Evolutionary conservation across 2,113 vertebrate genomes (phyloP), one percentile per base, ranked within the genome.

Genomic region (Apus apus): DNA sequence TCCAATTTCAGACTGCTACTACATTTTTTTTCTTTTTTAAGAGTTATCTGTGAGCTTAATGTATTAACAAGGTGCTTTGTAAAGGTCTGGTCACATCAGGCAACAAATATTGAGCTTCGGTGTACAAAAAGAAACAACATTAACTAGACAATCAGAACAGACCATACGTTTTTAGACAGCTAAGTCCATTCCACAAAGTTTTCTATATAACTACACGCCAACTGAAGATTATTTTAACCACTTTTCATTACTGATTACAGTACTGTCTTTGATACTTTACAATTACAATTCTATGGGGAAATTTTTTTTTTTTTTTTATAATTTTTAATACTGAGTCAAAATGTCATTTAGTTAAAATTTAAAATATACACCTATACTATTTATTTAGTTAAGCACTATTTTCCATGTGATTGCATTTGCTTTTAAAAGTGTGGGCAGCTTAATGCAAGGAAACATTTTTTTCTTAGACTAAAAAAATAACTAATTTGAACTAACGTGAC

Each of bases 401-500:
- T 91, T 89, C 38, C 17, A 34, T 40, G 54, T 30, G 4, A 54
- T 93, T 86, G 72, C 51, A 88, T 89, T 96, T 91, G n/a, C 60
- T 97, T 95, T 94, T 75, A 51, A 67, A 89, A 87, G 46, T 23
- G 7, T 56, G 40, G 62, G 79, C 40, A 93, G n/a, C 66, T 94
- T 81, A 34, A 51, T 78, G 48, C 27, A 85, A 93, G 20, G 29
- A 77, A 32, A 85, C 23, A 87, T 32, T 15, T 75, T 80, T 94
- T 43, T 46, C 17, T 94, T 83, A 34, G 66, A 89, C 77, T 61
- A 4, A 92, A 93, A 97, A 85, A 51, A 89, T 82, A 81, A 5
- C 17, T 93, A 66, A 92, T 89, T 91, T 73, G 53, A 89, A 72
- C 26, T 89, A 92, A 78, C 15, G 6, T 72, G 48, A 79, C 53